Evolutionary conservation across 2,797 vertebrate genomes (phyloP).

Genomic region (Epinephelus awoara): DNA sequence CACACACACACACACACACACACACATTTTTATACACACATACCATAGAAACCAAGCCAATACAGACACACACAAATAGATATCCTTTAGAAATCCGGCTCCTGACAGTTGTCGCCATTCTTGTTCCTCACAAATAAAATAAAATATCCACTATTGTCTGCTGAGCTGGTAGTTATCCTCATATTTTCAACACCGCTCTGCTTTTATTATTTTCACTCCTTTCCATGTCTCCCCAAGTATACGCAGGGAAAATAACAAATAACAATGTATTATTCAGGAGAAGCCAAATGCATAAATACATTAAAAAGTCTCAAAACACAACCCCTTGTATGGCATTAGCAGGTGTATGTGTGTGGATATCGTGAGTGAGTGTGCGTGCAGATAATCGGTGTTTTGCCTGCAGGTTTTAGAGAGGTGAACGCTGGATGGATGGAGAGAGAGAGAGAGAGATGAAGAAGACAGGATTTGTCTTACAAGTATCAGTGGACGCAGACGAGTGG

Average conservation of each 20-base stretch:
- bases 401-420: conserved; percentile 57
- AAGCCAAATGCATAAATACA: conserved; percentile 83
- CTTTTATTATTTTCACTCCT: conserved; percentile 63
- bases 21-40: background rate
- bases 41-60: conserved; percentile 13
- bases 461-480: conserved; percentile 76
- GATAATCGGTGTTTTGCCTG: conserved; percentile 53
- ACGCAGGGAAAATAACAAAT: conserved; percentile 68
- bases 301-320: conserved; percentile 80
- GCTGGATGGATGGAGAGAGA: conserved; percentile 27
- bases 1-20: background rate
- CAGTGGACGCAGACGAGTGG: conserved; percentile 59
- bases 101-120: conserved; percentile 36
- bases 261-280: conserved; percentile 84
- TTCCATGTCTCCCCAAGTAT: conserved; percentile 51
- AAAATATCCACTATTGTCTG: conserved; percentile 51
- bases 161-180: conserved; percentile 60
- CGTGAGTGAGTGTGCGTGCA: conserved; percentile 3
- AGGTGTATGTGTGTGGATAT: conserved; percentile 31
- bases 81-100: conserved; percentile 36
- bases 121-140: conserved; percentile 43
- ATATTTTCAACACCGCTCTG: conserved; percentile 43
- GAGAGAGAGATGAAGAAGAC: conserved; percentile 56
- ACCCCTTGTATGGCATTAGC: conserved; percentile 60
- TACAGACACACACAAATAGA: conserved; percentile 17